Conservation (phyloP, 2,113 vertebrate genomes). For the Poeciliopsis turrubarensis region DNA sequence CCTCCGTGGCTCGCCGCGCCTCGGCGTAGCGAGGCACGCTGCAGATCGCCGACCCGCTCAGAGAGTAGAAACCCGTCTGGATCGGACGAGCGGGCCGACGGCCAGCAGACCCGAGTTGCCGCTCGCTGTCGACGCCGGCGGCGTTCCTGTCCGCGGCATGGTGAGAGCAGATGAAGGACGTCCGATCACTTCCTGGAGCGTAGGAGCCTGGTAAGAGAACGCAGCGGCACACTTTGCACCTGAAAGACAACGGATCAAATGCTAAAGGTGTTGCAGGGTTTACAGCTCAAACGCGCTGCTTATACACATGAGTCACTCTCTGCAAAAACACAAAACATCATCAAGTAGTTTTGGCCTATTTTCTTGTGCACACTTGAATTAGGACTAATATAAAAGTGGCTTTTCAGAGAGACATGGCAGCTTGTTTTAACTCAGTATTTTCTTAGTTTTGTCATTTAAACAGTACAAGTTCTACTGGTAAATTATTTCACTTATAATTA, state of each 20-base stretch:
- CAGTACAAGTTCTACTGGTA: no score
- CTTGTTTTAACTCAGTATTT: no score
- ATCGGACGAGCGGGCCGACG: not conserved
- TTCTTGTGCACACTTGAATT: no score
- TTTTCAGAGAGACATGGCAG: no score
- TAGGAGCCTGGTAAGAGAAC: slow-evolving; percentile 83
- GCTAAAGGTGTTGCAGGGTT: no score
- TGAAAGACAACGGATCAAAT: slow-evolving; percentile 61
- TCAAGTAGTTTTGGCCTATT: no score
- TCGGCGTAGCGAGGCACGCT: slow-evolving; percentile 45
- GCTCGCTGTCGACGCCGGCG: slow-evolving; percentile 12
- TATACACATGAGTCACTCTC: no score
- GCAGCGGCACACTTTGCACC: slow-evolving; percentile 86
- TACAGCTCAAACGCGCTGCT: no score
- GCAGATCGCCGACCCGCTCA: slow-evolving; percentile 37
- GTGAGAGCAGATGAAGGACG: slow-evolving; percentile 82
- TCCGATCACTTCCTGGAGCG: slow-evolving; percentile 71
- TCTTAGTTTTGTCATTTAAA: no score
- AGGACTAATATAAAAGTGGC: no score
- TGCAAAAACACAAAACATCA: no score
- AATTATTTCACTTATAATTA: no score
- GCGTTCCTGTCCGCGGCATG: slow-evolving; percentile 59
- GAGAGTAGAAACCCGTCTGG: slow-evolving; percentile 28
- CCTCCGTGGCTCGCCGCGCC: slow-evolving; percentile 10
- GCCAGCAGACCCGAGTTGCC: slow-evolving; percentile 16